A percentile compares a stretch with the other conserved stretches of the same genome.
These are phyloP conservation scores for Neomonachus schauinslandi DNA, from an alignment of 2,113 vertebrate species.

Conservation along the genomic window DNA sequence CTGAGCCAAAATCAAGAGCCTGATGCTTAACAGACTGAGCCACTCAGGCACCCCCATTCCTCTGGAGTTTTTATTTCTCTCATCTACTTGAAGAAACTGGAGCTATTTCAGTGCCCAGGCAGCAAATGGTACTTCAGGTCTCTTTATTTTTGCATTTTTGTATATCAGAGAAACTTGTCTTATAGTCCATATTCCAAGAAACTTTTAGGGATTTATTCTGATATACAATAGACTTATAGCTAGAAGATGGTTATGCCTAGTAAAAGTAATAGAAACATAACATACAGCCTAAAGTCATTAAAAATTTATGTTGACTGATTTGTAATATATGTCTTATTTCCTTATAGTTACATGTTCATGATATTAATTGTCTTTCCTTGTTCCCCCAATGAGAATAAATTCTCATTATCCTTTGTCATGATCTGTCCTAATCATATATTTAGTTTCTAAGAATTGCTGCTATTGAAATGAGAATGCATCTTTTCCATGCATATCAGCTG, in stretches of 20 bases:
- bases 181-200: background rate
- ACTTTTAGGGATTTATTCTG: background rate
- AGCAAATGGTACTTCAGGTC: background rate
- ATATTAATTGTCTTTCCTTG: background rate
- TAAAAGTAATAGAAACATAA: background rate
- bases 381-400: background rate
- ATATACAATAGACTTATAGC: background rate
- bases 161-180: background rate
- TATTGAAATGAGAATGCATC: background rate
- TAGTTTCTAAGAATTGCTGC: background rate
- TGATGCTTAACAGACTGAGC: background rate
- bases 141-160: background rate
- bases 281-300: background rate
- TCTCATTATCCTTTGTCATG: background rate
- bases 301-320: background rate
- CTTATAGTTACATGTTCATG: background rate
- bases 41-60: background rate
- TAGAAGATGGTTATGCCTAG: background rate
- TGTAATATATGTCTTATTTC: background rate
- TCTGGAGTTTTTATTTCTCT: background rate
- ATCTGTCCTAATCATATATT: background rate
- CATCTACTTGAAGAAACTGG: background rate
- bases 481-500: background rate
- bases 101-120: background rate
- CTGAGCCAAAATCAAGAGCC: background rate